Base-by-base conservation (phyloP, 2,888 invertebrate genomes). In the Melikaiella ostensackeni region DNA sequence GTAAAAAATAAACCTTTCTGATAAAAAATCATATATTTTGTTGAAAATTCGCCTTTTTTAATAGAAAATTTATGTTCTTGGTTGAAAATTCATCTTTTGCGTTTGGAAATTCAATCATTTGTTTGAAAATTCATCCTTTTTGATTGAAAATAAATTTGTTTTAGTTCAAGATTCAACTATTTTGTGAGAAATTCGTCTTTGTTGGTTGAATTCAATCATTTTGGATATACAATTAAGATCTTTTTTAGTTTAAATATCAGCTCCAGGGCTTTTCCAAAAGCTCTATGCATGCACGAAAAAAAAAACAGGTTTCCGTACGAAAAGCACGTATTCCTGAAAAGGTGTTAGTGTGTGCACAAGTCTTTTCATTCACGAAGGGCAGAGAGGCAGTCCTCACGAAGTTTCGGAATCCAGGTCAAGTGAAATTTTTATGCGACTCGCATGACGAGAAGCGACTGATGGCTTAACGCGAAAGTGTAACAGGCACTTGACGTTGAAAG, bases 381-480 rank as follows among this genome's bases (percentile, higher is more conserved):
- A 64, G 75, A 75, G 63, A 75, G 61, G 76, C 78, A 78, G 63
- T 16, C 33, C 59, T 82, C 80, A 76, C 75, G 83, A 80, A 77
- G 76, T 61, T 79, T 33, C 63, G 77, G 79, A 86, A 88, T 87
- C 80, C 84, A 80, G 88, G 88, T 89, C 89, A 88, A 88, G 88
- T 86, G 82, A 85, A 87, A 86, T 85, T 87, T 87, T 86, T 84
- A 88, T 84, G 84, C 84, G 82, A 82, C 81, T 77, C 77, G 83
- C 84, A 81, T 76, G 74, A 61, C 42, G 27, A 21, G 74, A 74
- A 59, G 8, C 55, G n/a, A 57, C 21, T 57, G 57, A 77, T 57
- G 59, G 21, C 42, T 61, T 55, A 55, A 66, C 59, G 21, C 42
- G 55, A 59, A 46, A 74, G 63, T 70, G 57, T 75, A 64, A 78